A percentile compares a stretch with the other conserved stretches of the same genome.
phyloP scores from a whole-genome alignment of 2,113 vertebrate species.

The Mastomys natalensis region DNA sequence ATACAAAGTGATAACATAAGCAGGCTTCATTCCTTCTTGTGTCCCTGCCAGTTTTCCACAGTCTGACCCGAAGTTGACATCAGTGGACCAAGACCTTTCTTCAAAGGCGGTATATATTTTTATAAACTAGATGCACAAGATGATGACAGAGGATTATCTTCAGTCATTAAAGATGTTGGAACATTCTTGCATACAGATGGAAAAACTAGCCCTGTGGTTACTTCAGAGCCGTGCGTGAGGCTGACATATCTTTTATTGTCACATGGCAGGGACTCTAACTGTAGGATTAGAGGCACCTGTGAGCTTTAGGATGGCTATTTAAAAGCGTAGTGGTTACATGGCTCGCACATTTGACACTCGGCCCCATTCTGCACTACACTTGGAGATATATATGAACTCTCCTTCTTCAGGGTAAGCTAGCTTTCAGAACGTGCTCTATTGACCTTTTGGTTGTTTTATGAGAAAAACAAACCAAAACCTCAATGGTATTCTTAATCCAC shows the following conservation, averaged over 20 bases:
- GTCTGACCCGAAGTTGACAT: constrained; percentile 67
- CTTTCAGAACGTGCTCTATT: neutral
- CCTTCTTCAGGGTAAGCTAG: neutral
- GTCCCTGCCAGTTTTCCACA: constrained; percentile 80
- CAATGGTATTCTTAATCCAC: constrained; percentile 18
- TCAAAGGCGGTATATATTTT: constrained; percentile 81
- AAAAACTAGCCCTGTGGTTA: constrained; percentile 65
- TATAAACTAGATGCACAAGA: constrained; percentile 76
- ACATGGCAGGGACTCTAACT: constrained; percentile 23
- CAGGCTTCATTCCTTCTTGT: constrained; percentile 68
- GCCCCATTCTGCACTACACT: neutral
- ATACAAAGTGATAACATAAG: constrained; percentile 60
- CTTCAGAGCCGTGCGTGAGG: constrained; percentile 40
- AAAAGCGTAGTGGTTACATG: constrained; percentile 48
- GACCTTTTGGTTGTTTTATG: constrained; percentile 26
- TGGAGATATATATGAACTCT: neutral
- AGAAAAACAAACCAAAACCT: neutral
- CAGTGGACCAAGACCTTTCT: constrained; percentile 67
- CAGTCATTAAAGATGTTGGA: constrained; percentile 71
- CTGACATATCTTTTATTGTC: constrained; percentile 67
- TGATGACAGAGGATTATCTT: constrained; percentile 78
- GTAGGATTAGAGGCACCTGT: neutral
- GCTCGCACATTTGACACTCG: neutral
- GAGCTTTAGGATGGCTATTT: constrained; percentile 55
- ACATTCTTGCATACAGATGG: constrained; percentile 69